Percentiles rank a stretch among this genome's conserved stretches.
Conservation (phyloP, 2,888 invertebrate species). For the Xanthostigma xanthostigma region DNA sequence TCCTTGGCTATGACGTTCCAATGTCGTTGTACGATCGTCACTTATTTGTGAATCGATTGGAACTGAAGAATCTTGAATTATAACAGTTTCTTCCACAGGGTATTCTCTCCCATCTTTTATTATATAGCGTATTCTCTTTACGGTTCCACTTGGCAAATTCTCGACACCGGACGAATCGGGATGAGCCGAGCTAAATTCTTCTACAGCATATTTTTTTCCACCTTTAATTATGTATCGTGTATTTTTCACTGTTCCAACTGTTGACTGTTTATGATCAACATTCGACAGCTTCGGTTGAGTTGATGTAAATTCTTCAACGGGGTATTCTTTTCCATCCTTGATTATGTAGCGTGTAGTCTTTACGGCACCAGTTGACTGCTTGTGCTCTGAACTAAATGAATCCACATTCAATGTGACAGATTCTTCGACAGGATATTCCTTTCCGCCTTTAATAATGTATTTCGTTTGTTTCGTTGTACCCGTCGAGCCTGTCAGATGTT, state of each 20-base stretch:
- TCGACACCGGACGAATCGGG: no score
- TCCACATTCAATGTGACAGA: not conserved
- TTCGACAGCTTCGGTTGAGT: no score
- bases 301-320: slow-evolving; percentile 17
- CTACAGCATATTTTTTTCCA: not conserved
- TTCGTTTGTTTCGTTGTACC: not conserved
- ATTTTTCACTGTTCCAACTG: slow-evolving; percentile 6
- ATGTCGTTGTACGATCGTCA: no score
- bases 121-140: not conserved
- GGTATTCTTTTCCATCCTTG: slow-evolving; percentile 13
- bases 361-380: slow-evolving; percentile 31
- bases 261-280: no score
- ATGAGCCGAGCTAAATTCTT: no score
- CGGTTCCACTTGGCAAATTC: not conserved
- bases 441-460: not conserved
- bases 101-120: not conserved
- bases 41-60: no score
- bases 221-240: slow-evolving; percentile 15
- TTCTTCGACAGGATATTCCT: not conserved
- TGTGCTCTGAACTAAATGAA: no score
- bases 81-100: not conserved
- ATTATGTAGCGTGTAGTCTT: slow-evolving; percentile 28
- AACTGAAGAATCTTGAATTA: no score
- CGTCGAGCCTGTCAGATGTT: no score
- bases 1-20: slow-evolving; percentile 15